Evolutionary conservation across 2,888 invertebrate genomes (phyloP).

Genomic region (Esperia sulphurella): DNA sequence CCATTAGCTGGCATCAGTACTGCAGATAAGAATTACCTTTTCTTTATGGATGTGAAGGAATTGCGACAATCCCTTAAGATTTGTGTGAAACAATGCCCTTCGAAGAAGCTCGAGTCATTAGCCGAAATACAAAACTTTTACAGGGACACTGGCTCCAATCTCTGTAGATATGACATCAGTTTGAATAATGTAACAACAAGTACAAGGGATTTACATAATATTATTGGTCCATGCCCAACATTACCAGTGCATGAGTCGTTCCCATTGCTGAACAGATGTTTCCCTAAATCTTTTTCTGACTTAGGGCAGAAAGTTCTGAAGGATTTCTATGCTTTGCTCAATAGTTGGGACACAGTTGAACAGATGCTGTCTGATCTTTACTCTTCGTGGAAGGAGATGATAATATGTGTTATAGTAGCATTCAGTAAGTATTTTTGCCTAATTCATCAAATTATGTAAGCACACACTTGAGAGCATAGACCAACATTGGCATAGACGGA

Average conservation of each 20-base stretch:
- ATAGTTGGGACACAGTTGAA: constrained; percentile 93
- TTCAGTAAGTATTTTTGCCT: constrained; percentile 81
- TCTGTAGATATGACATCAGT: constrained; percentile 87
- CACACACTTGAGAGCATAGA: too few species aligned
- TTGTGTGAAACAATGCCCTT: constrained; percentile 94
- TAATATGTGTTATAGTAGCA: constrained; percentile 87
- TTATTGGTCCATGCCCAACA: constrained; percentile 87
- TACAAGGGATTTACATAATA: constrained; percentile 59
- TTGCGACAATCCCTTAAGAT: constrained; percentile 89
- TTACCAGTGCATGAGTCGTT: constrained; percentile 88
- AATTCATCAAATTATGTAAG: too few species aligned
- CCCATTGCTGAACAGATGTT: constrained; percentile 91
- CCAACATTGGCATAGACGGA: too few species aligned
- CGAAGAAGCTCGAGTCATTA: constrained; percentile 79
- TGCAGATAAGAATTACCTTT: constrained; percentile 86
- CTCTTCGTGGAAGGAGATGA: constrained; percentile 91
- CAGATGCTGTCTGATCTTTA: constrained; percentile 93
- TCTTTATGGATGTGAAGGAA: constrained; percentile 90
- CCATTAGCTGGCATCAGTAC: constrained; percentile 90
- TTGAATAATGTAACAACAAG: constrained; percentile 69
- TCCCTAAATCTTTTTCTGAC: constrained; percentile 86
- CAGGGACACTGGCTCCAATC: constrained; percentile 83
- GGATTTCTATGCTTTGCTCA: constrained; percentile 89
- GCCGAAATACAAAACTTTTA: constrained; percentile 87
- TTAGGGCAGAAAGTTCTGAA: constrained; percentile 81